Base-by-base conservation (phyloP, 2,113 vertebrate genomes). In the Boleophthalmus pectinirostris region DNA sequence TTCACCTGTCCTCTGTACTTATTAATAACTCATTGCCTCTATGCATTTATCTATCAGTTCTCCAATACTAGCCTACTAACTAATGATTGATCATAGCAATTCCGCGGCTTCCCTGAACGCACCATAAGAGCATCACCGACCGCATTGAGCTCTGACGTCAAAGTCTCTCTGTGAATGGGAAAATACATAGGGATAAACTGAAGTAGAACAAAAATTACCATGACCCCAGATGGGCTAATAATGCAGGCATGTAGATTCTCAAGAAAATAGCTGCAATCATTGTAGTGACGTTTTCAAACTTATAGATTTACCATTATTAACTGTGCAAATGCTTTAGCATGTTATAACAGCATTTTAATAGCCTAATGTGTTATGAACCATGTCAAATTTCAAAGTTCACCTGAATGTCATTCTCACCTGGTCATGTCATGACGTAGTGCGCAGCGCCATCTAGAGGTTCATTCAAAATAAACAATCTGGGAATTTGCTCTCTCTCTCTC, bases 131-230 rank as follows among this genome's bases (percentile, higher is more conserved):
- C 83, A 78, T 87, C 82, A 80, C 68, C 64, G 63, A 72, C 85
- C 73, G 83, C 84, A 83, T 80, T 78, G 43, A 51, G 49, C 63
- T 87, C 68, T 88, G 87, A 91, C 90, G 88, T 91, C 83, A 85
- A 81, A 51, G 69, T 69, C 21, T 75, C 73, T 66, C 21, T 47
- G 69, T 58, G 21, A 75, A 25, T 54, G 13, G 16, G 66, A 75
- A 64, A 78, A 68, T 38, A 49, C 20, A 71, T n/a, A 49, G 66
- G 1, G 43, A 54, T 24, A 3, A 69, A 3, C 53, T 80, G 56
- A 60, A 51, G 10, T 45, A 61, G 3, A 20, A 29, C 2, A 24
- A 25, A 3, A 35, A 20, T n/a, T 10, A 4, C 2, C 25, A 21
- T 23, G 10, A 64, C 14, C 21, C 11, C 3, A 13, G 46, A 43